Base-by-base conservation (phyloP, 1,140 invertebrate species). In the Aphelenchoides fujianensis region DNA sequence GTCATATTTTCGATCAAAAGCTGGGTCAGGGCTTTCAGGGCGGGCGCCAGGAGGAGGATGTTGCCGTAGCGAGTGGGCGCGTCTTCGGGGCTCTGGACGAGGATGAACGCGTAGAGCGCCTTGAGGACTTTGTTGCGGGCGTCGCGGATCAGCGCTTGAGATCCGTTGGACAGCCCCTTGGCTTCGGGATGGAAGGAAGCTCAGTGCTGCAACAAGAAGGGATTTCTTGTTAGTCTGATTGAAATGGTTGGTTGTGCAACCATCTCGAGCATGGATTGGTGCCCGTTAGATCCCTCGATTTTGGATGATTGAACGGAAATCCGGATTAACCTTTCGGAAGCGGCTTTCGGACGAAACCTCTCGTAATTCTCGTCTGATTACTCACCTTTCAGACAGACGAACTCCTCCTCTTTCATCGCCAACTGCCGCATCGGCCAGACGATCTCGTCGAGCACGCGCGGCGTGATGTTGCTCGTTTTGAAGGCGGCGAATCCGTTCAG, bases 1-100 rank as follows among this genome's bases (percentile, higher is more conserved):
- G 82, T 84, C 81, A 83, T 83, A 37, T 83, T 83, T 69, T 83
- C 82, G 55, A 83, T 83, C 19, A 83, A 67, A n/a, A 83, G 48
- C 64, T 83, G 82, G 7, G 82, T 83, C 3, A 83, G 69, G 27
- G 82, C 82, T 61, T 83, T 83, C 12, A 83, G 63, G 7, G 82
- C 82, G 16, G 82, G 82, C 1, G 82, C 82, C 27, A 83, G 68
- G 7, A 83, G 63, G 19, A 83, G 68, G 68, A 83, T 83, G 59
- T 83, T 83, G 5, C 77, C 74, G 53, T 83, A 82, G 28, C 82
- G 74, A n/a, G 79, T 84, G 1, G 82, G 82, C 9, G 82, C 80
- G 34, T 82, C 81, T 19, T 83, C 81, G 2, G 82, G 81, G 54
- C 68, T 81, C 28, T 80, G 72, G 5, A 71, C 66, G 37, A 81